Evolutionary conservation across 2,888 invertebrate species (phyloP), one percentile per base, ranked within the genome.

Genomic region (Diaprepes abbreviatus): DNA sequence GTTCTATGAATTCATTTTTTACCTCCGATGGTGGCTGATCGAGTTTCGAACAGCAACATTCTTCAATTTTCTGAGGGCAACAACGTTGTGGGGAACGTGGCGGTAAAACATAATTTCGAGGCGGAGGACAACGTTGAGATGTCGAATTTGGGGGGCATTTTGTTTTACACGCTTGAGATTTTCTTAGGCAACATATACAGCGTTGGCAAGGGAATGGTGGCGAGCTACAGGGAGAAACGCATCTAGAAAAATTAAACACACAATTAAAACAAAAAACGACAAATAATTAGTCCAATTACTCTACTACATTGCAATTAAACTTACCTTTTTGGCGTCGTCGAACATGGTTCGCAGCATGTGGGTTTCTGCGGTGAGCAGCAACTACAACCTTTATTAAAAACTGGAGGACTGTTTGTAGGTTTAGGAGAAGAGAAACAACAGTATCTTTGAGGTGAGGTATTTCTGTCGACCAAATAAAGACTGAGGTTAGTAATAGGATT

Each of bases 21-120:
- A 50, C 48, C 48, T 50, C 48, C 28, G 48, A n/a, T 7, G n/a
- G 19, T 19, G 24, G 16, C 33, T 16, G 17, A 35, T 33, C 16
- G 16, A 10, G 35, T 35, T 16, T 19, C 35, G 31, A 24, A 24
- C 38, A 36, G 10, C 33, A 43, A 38, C 67, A 67, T 12, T 48
- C 67, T 43, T 60, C 55, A n/a, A 57, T 63, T 52, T 40, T 63
- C 28, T 36, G 50, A 5, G 55, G 57, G 31, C 70, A 71, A 38
- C 55, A 58, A n/a, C 19, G 6, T n/a, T 17, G 36, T 31, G 31
- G 19, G 5, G 72, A 66, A 31, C 72, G 9, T 43, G 16, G n/a
- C 9, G 35, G 35, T 35, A 67, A 19, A 63, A 35, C 59, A 40
- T 79, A 7, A 14, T 31, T 21, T 28, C 35, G 45, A 1, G 54